These are phyloP conservation scores for Leptoteleia sp. DNA, from an alignment of 1,140 invertebrate species.

Conservation along the genomic window DNA sequence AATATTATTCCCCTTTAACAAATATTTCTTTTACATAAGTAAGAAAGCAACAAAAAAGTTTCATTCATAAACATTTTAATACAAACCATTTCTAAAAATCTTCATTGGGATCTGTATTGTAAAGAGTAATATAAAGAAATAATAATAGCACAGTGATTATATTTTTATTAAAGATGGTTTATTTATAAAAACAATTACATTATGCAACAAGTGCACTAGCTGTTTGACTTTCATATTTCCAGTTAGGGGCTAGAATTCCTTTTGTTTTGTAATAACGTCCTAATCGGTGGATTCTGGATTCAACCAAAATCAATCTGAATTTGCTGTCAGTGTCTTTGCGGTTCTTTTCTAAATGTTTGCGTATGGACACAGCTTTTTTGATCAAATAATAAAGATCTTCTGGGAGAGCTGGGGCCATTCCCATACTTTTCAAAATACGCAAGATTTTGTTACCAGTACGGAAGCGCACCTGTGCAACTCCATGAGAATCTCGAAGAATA, in stretches of 20 bases:
- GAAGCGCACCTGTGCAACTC: slow-evolving; percentile 98
- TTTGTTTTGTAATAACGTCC: slow-evolving; percentile 99
- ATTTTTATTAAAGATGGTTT: no score
- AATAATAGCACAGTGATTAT: no score
- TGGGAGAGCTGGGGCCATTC: slow-evolving; percentile 96
- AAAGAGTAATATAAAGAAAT: no score
- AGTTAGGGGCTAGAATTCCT: slow-evolving; percentile 95
- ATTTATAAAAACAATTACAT: slow-evolving; percentile 20
- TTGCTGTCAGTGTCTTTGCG: slow-evolving; percentile 99
- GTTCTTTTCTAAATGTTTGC: slow-evolving; percentile 99
- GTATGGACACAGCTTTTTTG: slow-evolving; percentile 99
- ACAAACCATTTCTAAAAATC: no score
- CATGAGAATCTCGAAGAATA: slow-evolving; percentile 98
- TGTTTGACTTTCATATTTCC: slow-evolving; percentile 99
- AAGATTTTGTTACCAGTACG: slow-evolving; percentile 99
- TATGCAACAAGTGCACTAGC: slow-evolving; percentile 98
- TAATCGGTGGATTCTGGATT: slow-evolving; percentile 98
- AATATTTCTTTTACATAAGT: no score
- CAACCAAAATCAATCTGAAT: slow-evolving; percentile 99
- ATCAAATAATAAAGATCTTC: slow-evolving; percentile 99
- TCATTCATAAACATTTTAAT: no score
- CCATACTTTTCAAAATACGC: slow-evolving; percentile 98
- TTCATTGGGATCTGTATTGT: no score
- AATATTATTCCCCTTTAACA: no score
- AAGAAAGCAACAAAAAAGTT: no score